Evolutionary conservation across 2,797 vertebrate species (phyloP).

Genomic region (Melanogrammus aeglefinus): DNA sequence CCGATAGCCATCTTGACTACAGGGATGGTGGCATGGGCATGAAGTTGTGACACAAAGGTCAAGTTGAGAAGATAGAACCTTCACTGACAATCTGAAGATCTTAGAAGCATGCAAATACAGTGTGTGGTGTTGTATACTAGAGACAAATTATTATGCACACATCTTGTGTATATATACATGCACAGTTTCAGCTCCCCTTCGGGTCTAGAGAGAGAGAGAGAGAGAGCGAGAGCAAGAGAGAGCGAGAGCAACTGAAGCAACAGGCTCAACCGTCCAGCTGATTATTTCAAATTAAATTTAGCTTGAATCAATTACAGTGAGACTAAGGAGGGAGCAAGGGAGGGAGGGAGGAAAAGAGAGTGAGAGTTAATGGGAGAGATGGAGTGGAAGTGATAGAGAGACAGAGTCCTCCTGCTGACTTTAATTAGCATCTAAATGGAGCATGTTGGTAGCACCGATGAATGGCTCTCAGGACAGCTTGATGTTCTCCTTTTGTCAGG

Average conservation of each 20-base stretch:
- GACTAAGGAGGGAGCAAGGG: neutral
- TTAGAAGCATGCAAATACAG: neutral
- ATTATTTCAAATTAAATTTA: slow-evolving; percentile 53
- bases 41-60: neutral
- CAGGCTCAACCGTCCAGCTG: slow-evolving; percentile 43
- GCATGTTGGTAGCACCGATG: slow-evolving; percentile 35
- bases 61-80: neutral
- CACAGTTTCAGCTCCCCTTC: too few species aligned
- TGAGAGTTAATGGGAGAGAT: neutral
- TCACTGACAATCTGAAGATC: too few species aligned
- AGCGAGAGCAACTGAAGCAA: slow-evolving; percentile 14
- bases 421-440: slow-evolving; percentile 54
- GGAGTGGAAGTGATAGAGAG: neutral
- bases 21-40: neutral
- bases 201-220: neutral
- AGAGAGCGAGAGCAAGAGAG: neutral
- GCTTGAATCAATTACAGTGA: slow-evolving; percentile 50
- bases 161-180: too few species aligned
- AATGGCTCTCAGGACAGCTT: slow-evolving; percentile 22
- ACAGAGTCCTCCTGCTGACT: slow-evolving; percentile 27
- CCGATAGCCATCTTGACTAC: neutral
- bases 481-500: slow-evolving; percentile 16
- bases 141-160: neutral
- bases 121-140: too few species aligned
- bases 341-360: neutral